Evolutionary conservation across 1,140 invertebrate species (phyloP), one percentile per base, ranked within the genome.

Genomic region (Pogonomyrmex californicus): DNA sequence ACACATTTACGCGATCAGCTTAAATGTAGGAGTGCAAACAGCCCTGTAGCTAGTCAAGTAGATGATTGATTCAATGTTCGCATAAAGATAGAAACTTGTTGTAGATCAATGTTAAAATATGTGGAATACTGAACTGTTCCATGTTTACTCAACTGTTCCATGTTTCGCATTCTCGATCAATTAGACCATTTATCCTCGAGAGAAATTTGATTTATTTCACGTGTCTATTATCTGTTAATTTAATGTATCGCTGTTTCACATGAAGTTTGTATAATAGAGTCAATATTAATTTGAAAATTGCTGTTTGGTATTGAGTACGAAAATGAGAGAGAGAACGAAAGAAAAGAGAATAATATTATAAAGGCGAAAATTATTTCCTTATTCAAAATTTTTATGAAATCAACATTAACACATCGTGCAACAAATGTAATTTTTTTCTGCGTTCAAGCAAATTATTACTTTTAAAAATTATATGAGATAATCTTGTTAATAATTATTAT

Each of bases 11-110:
- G 23, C 47, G 44, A 70, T 81, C 63, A 23, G 23, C 33, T 58
- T 5, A 23, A 70, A 56, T 4, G 38, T 33, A 38, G 36, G 36
- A 49, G 12, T 44, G 49, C 14, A 56, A 63, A 17, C 7, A 54
- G 47, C 14, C n/a, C 47, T 30, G 12, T 51, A 36, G 49, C 36
- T 33, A 51, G 30, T 51, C 77, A 47, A 49, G 47, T 14, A 47
- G 44, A 81, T 81, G 23, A 56, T 56, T 38, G 23, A 56, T n/a
- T 70, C 47, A 23, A 23, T 41, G 4, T 33, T 56, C 44, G 33
- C 44, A 36, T 17, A 33, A 70, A 44, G 78, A 58, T 58, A 10
- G 65, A 70, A 81, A 81, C 23, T 54, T 54, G 7, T 38, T 78
- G 41, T 12, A 33, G 36, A 81, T 58, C 36, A 30, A 79, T 49